Percentiles rank a stretch among this genome's conserved stretches.
Conservation (phyloP, 2,113 vertebrate genomes). For the Mohoua ochrocephala region DNA sequence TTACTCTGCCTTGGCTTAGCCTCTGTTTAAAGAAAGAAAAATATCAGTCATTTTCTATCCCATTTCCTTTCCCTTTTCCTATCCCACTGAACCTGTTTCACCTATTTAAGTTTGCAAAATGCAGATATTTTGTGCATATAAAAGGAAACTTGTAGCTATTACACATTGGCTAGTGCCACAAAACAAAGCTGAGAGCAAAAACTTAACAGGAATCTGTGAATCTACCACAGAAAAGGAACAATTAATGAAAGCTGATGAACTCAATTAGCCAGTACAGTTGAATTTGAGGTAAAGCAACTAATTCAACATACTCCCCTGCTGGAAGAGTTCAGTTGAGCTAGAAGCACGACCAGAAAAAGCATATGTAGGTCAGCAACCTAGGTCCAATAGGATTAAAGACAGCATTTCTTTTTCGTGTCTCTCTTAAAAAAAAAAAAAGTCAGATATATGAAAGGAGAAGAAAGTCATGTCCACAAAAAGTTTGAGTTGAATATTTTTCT, state of each 20-base stretch:
- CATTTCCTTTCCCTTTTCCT: neutral
- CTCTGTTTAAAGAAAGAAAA: neutral
- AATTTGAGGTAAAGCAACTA: neutral
- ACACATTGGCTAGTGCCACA: neutral
- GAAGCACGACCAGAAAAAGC: neutral
- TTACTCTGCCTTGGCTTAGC: neutral
- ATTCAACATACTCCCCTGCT: neutral
- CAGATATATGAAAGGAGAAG: neutral
- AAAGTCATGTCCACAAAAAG: neutral
- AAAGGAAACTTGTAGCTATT: neutral
- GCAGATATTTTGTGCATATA: neutral
- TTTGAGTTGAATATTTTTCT: neutral
- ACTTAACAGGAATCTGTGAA: neutral
- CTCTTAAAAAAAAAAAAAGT: neutral
- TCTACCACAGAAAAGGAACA: neutral
- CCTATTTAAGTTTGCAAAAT: neutral
- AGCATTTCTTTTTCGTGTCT: neutral
- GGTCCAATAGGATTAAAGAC: neutral
- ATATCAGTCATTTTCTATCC: neutral
- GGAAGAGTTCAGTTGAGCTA: neutral
- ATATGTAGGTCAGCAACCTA: neutral
- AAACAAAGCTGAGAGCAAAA: neutral
- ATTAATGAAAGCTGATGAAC: neutral
- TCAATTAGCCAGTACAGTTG: neutral
- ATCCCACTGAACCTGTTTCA: neutral